Base-by-base conservation (phyloP, 2,113 vertebrate genomes). In the Periophthalmus modestus region DNA sequence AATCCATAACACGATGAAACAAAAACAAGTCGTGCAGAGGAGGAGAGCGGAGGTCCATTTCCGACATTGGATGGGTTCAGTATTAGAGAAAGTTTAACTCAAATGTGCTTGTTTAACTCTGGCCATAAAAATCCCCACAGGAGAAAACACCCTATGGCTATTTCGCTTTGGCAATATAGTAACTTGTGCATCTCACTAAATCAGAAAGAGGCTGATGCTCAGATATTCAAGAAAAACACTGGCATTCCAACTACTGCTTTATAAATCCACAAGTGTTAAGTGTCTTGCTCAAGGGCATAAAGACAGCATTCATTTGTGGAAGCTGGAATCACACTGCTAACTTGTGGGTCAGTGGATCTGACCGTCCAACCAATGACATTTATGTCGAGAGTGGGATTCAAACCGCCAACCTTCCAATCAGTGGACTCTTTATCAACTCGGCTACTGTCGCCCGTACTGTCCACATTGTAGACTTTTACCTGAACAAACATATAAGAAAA, bases 1-100 rank as follows among this genome's bases (percentile, higher is more conserved):
- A 85, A 85, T 81, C 81, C 77, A 73, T 66, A 76, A 80, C 74
- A 78, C 71, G 82, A 78, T 68, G 58, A 66, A 85, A 79, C 52
- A 74, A 73, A 82, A 79, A 62, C 61, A 73, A 74, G 39, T 68
- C 54, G 28, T 66, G 77, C 69, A 70, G 63, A 71, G 75, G 78
- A 80, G 72, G 80, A 28, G 78, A 77, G 76, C 68, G 48, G 59
- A 28, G 71, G 48, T 63, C 54, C 74, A 73, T 78, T 65, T 71
- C 74, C 7, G 19, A 81, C 63, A 75, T 81, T 50, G 65, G 71
- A 85, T 82, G 73, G 76, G 36, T 77, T 78, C 61, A 77, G 78
- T 81, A 55, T 74, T 71, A 43, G 63, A 70, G 66, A 76, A 77
- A 70, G 66, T 76, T 82, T 68, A 75, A 82, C 15, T 69, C 65